Percentiles rank a stretch among this genome's conserved stretches.
Evolutionary conservation across 1,140 invertebrate species (phyloP).

Genomic region (Euschistus heros): DNA sequence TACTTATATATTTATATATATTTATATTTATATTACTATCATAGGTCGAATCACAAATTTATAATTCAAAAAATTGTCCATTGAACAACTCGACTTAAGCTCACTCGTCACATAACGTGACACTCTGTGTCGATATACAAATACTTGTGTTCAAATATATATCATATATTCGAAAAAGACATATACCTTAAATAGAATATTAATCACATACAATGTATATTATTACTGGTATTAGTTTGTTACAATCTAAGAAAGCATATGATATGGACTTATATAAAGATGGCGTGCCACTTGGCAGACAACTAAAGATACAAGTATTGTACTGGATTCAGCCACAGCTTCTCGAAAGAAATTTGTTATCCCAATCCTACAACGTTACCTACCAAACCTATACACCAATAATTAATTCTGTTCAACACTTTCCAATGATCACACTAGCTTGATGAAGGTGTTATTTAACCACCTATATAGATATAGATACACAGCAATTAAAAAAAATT

Average conservation of each 20-base stretch:
- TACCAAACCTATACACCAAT: conserved; percentile 11
- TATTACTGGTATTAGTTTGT: conserved; percentile 23
- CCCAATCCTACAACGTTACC: conserved; percentile 6
- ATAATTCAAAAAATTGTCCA: conserved; percentile 24
- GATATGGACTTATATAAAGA: conserved; percentile 22
- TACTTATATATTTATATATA: conserved; percentile 15
- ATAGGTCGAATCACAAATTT: conserved; percentile 16
- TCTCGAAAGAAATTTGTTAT: conserved; percentile 15
- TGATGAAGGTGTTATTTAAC: conserved; percentile 19
- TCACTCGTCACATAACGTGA: conserved; percentile 19
- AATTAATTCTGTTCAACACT: conserved; percentile 7
- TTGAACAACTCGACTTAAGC: conserved; percentile 24
- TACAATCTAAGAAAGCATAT: conserved; percentile 24
- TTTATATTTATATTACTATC: conserved; percentile 22
- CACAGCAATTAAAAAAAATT: conserved; percentile 20
- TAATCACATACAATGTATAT: conserved; percentile 25
- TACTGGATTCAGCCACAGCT: conserved; percentile 3
- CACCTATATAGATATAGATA: conserved; percentile 16
- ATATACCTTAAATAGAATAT: conserved; percentile 19
- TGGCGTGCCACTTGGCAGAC: conserved; percentile 8
- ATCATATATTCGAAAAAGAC: conserved; percentile 22
- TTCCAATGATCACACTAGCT: conserved; percentile 22
- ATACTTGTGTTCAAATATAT: conserved; percentile 21
- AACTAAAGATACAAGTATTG: conserved; percentile 15
- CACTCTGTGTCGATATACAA: conserved; percentile 21